Evolutionary conservation across 2,113 vertebrate species (phyloP).

Genomic region (Eclectus roratus): DNA sequence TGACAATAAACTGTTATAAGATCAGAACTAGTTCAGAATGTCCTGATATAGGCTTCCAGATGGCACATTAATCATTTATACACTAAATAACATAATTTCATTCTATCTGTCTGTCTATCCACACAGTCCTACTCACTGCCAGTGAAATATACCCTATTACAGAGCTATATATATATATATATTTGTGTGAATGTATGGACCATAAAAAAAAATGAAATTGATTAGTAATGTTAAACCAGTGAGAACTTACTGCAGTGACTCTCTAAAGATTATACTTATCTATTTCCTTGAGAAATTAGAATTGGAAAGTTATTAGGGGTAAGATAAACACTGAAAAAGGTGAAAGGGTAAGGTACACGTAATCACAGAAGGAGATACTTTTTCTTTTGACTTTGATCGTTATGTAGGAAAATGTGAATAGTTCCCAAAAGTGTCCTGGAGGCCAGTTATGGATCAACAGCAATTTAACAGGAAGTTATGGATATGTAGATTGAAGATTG

Average conservation of each 20-base stretch:
- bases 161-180: not conserved
- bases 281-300: not conserved
- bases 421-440: not conserved
- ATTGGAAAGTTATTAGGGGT: not conserved
- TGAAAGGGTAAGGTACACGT: not conserved
- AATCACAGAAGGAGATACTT: not conserved
- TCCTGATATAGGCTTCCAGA: not conserved
- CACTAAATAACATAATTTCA: not conserved
- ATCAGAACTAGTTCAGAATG: not conserved
- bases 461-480: not conserved
- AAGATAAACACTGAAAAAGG: not conserved
- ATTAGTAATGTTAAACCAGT: not conserved
- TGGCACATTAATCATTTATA: not conserved
- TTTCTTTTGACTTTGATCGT: not conserved
- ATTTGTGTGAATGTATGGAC: rapidly evolving
- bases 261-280: not conserved
- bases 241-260: not conserved
- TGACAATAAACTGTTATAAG: not conserved
- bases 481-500: not conserved
- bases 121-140: not conserved
- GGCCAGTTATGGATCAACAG: not conserved
- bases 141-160: not conserved
- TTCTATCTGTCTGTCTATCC: not conserved
- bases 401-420: not conserved
- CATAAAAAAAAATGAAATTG: not conserved